Base-by-base conservation (phyloP, 2,797 vertebrate species). In the Acipenser oxyrinchus region DNA sequence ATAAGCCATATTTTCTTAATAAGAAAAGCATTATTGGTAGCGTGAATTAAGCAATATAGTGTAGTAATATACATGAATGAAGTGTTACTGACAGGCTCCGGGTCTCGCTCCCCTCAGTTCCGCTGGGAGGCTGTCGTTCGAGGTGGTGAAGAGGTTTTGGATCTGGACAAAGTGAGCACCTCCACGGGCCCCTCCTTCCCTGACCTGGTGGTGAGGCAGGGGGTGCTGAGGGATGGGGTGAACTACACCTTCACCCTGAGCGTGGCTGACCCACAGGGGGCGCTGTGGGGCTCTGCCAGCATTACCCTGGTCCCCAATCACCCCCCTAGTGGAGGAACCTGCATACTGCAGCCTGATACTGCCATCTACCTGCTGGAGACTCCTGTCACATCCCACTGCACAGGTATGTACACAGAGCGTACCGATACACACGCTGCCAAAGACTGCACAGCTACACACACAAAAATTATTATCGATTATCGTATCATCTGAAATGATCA, bases 201-300 rank as follows among this genome's bases (percentile, higher is more conserved):
- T 7, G 70, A 82, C 62, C 63, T 92, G 71, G 83, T 85, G 69
- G 64, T 93, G 65, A 81, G 66, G 69, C 73, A 86, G 66, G 81
- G 81, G 10, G 71, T 76, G 62, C 73, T 90, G 63, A 78, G 71
- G 50, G 73, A 81, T 2, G 80, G 75, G 4, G 62, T 71, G 18
- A 77, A 68, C 69, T 92, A 91, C 51, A 86, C 81, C 37, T 89
- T 92, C 77, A 83, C 72, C 49, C 73, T 92, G 6, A 82, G 78
- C 6, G 81, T 84, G 23, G 81, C 76, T 60, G 80, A 86, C 68
- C 66, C 80, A 7, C 71, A 55, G 55, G 69, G 64, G 57, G 72
- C 77, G 13, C 69, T 51, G 3, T 75, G 78, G 85, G 91, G 91
- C 48, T 79, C 77, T 1, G 75, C 84, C 63, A 74, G 85, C 62